phyloP scores from a whole-genome alignment of 2,888 invertebrate genomes.

The Anthrax anthrax region DNA sequence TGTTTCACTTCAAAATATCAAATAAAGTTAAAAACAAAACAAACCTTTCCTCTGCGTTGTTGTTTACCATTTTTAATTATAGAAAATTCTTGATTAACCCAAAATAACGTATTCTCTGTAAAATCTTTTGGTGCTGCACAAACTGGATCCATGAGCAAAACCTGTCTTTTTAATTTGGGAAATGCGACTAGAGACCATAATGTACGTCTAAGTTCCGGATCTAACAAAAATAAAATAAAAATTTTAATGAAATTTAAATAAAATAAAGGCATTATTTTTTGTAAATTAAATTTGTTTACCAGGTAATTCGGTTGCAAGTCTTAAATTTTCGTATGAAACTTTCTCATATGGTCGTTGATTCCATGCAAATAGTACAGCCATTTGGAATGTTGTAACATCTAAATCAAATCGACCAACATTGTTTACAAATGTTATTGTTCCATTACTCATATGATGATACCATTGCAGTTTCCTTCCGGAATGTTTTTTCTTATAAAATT shows the following conservation, averaged over 20 bases:
- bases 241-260: background rate
- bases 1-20: background rate
- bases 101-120: constrained; percentile 80
- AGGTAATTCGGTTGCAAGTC: constrained; percentile 91
- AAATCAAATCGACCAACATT: constrained; percentile 87
- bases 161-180: constrained; percentile 89
- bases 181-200: constrained; percentile 92
- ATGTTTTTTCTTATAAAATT: constrained; percentile 95
- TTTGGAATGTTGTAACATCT: constrained; percentile 98
- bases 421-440: constrained; percentile 91
- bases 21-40: background rate
- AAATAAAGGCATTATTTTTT: background rate
- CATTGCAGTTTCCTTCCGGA: constrained; percentile 95
- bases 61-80: constrained; percentile 87
- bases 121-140: constrained; percentile 89
- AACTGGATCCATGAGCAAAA: constrained; percentile 65
- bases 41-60: constrained; percentile 79
- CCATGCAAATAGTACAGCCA: constrained; percentile 98
- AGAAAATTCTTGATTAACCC: constrained; percentile 96
- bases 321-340: constrained; percentile 91
- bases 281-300: constrained; percentile 24
- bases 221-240: constrained; percentile 20
- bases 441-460: constrained; percentile 99
- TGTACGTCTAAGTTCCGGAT: constrained; percentile 87
- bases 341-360: constrained; percentile 88